Base-by-base conservation (phyloP, 2,113 vertebrate genomes). In the Pluvialis apricaria region DNA sequence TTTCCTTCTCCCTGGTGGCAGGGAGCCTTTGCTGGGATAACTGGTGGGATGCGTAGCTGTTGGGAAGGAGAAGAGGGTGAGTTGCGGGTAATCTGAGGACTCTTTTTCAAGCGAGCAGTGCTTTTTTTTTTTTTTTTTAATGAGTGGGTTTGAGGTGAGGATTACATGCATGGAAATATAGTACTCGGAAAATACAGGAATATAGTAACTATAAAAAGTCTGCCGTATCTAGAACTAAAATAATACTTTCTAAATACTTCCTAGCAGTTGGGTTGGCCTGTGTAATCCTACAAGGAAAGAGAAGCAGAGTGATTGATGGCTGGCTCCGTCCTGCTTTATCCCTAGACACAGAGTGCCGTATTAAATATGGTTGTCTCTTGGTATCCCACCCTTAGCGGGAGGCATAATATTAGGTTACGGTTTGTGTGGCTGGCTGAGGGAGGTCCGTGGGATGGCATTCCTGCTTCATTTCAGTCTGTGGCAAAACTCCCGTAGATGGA, bases 171-270 rank as follows among this genome's bases (percentile, higher is more conserved):
- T 72, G 65, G 61, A 85, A 96, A 93, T 85, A 75, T 0, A 70
- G 72, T 54, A 47, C 24, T 26, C 2, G 4, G 90, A 76, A 92
- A 89, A 93, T 10, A 80, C 66, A 58, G 58, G 66, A 58, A 87
- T 92, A 5, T 36, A 77, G 64, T 77, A 70, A 85, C 92, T 85
- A 36, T 93, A 80, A 92, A 90, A 92, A 88, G 80, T 79, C 80
- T 88, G 51, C 71, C 38, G 51, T 58, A 70, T 90, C n/a, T 91
- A 78, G 75, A 88, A 60, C 60, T 73, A 87, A 93, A 92, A 91
- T 66, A 76, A n/a, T 38, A 26, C 82, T 92, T 88, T 62, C 86
- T 91, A 95, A 96, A 91, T 95, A 73, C 72, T 91, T 95, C 52
- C 49, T 68, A 44, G 73, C 92, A 13, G 45, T 66, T 66, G 60